Percentiles rank a stretch among this genome's conserved stretches.
Conservation (phyloP, 2,113 vertebrate genomes). For the Herpetotheres cachinnans region DNA sequence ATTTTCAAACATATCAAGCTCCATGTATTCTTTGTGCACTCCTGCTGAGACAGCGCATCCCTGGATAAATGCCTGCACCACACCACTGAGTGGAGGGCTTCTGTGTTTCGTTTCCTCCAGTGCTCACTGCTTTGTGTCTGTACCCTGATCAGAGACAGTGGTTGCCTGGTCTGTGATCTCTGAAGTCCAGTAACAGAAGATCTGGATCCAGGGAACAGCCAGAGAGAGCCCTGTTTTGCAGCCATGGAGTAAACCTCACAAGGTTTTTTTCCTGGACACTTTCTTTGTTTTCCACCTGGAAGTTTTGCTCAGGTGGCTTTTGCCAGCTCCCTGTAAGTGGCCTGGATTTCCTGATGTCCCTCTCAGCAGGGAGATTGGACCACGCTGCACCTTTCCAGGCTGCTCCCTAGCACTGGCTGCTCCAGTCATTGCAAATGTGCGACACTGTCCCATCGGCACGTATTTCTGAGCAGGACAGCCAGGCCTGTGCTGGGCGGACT, state of each 20-base stretch:
- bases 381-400: neutral
- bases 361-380: neutral
- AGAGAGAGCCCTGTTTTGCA: neutral
- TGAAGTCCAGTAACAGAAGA: neutral
- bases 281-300: neutral
- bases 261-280: neutral
- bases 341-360: neutral
- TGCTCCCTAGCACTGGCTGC: neutral
- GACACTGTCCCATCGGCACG: rapidly evolving
- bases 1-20: neutral
- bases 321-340: neutral
- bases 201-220: neutral
- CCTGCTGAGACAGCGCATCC: neutral
- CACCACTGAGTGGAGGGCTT: neutral
- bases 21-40: neutral
- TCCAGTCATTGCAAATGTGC: neutral
- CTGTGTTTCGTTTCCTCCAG: neutral
- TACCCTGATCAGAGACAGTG: neutral
- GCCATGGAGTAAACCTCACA: neutral
- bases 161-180: rapidly evolving
- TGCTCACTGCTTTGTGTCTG: neutral
- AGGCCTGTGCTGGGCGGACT: rapidly evolving
- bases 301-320: neutral
- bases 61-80: neutral
- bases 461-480: rapidly evolving